Percentiles rank a stretch among this genome's conserved stretches.
Conservation (phyloP, 2,888 invertebrate species). For the Stenurella melanura region DNA sequence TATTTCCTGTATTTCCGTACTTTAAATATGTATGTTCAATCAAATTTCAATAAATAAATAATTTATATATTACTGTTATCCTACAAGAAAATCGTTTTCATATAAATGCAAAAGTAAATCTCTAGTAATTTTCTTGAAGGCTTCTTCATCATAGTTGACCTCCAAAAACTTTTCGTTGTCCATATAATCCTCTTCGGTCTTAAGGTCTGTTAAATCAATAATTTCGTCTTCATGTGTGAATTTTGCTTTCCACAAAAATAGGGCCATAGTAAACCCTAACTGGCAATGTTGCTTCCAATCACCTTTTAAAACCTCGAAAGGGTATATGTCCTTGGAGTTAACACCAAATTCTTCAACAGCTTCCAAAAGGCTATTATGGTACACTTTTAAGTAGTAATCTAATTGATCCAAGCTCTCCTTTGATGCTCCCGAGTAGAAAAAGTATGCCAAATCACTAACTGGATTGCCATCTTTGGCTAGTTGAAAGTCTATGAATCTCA, state of each 20-base stretch:
- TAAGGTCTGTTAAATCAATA: too few species aligned
- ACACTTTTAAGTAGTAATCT: conserved; percentile 59
- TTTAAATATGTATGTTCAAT: conserved; percentile 1
- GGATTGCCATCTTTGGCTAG: conserved; percentile 41
- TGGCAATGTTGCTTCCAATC: conserved; percentile 46
- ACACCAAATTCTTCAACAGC: conserved; percentile 54
- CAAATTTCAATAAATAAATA: background rate
- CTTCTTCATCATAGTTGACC: background rate
- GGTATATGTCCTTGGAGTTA: conserved; percentile 58
- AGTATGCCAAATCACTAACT: conserved; percentile 60
- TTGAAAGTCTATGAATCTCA: conserved; percentile 53
- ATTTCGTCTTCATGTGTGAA: background rate
- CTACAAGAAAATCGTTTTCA: conserved; percentile 15
- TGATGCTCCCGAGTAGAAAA: conserved; percentile 59
- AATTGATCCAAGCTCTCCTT: conserved; percentile 58
- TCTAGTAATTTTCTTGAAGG: background rate
- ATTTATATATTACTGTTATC: background rate
- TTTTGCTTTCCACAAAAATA: conserved; percentile 9
- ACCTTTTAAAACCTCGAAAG: conserved; percentile 47
- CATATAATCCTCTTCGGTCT: background rate
- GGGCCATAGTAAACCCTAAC: conserved; percentile 8
- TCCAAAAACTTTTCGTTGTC: background rate
- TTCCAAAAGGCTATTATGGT: conserved; percentile 59
- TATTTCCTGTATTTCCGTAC: too few species aligned
- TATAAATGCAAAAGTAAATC: conserved; percentile 28